Percentiles rank a stretch among this genome's conserved stretches.
phyloP scores from a whole-genome alignment of 2,888 invertebrate genomes.

The Panzeria rudis region DNA sequence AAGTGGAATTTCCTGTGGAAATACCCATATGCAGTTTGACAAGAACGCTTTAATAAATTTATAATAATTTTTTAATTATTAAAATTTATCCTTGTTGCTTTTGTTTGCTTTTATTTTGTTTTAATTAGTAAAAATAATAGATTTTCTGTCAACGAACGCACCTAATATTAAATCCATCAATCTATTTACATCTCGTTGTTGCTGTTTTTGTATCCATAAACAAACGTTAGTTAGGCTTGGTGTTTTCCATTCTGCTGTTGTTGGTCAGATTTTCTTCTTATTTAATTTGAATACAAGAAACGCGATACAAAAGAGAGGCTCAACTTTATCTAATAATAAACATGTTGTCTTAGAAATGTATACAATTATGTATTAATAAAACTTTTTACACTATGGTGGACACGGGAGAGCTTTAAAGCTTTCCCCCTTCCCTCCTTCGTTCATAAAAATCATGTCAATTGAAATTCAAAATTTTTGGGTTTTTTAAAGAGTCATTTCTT shows the following conservation, averaged over 20 bases:
- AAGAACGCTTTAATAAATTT: too few relatives aligned
- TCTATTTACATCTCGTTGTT: not conserved
- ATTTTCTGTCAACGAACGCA: not conserved
- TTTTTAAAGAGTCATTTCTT: constrained; percentile 57
- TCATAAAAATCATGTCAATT: constrained; percentile 40
- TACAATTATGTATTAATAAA: not conserved
- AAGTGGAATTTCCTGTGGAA: too few relatives aligned
- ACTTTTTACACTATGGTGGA: not conserved
- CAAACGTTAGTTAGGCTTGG: not conserved
- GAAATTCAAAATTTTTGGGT: constrained; percentile 52
- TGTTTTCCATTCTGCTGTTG: not conserved
- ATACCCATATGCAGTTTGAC: too few relatives aligned
- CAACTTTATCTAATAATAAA: constrained; percentile 11
- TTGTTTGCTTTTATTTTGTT: too few relatives aligned
- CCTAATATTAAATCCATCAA: not conserved
- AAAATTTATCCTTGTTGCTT: too few relatives aligned
- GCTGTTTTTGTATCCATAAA: not conserved
- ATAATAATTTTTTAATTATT: too few relatives aligned
- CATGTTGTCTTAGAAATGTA: constrained; percentile 36
- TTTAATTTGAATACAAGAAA: constrained; percentile 11
- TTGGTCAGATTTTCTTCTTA: constrained; percentile 21
- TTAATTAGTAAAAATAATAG: not conserved
- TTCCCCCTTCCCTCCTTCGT: not conserved
- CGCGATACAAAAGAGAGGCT: constrained; percentile 1
- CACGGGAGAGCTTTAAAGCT: constrained; percentile 25